Base-by-base conservation (phyloP, 2,113 vertebrate species). In the Aspidoscelis tigris region DNA sequence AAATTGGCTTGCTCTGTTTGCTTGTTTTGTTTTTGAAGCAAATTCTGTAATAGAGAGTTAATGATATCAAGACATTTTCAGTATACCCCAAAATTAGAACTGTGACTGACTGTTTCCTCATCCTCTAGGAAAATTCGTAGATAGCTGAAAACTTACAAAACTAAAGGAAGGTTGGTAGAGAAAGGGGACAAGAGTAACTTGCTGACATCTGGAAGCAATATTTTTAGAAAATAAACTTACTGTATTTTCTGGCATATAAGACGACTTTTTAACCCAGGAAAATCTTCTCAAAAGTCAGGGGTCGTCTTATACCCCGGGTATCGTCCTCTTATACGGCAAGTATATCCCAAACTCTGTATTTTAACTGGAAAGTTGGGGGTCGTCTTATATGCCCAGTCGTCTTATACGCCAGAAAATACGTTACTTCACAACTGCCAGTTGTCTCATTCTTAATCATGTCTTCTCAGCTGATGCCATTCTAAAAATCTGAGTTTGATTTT, bases 81-180 rank as follows among this genome's bases (percentile, higher is more conserved):
- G 2, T 74, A 76, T 68, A 50, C 66, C 64, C 72, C 87, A 78
- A 90, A 89, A 88, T 80, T 89, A 82, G 88, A 92, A 91, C 78
- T 78, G 85, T 66, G 58, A 74, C 86, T 92, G 86, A 82, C 86
- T 88, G 64, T 21, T 84, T 87, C 78, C 81, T 69, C 66, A 44
- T 82, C 86, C 53, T 86, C 70, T 87, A 84, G 78, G 89, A 87
- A 87, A 55, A 0, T 0, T 26, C 75, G 44, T 73, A 78, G 76
- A 87, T 22, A 90, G 86, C 83, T 90, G 88, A 18, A 83, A 80
- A 81, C 53, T 77, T 55, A 12, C 39, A 21, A 73, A 86, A 5
- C 12, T 81, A 79, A 87, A 47, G 0, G 0, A 86, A 87, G 16
- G 3, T 24, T 14, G 5, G 16, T 4, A 64, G 70, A 2, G 58